These are phyloP conservation scores for Drosophila ercepeae DNA, from an alignment of 1,140 invertebrate species.

Conservation along the genomic window DNA sequence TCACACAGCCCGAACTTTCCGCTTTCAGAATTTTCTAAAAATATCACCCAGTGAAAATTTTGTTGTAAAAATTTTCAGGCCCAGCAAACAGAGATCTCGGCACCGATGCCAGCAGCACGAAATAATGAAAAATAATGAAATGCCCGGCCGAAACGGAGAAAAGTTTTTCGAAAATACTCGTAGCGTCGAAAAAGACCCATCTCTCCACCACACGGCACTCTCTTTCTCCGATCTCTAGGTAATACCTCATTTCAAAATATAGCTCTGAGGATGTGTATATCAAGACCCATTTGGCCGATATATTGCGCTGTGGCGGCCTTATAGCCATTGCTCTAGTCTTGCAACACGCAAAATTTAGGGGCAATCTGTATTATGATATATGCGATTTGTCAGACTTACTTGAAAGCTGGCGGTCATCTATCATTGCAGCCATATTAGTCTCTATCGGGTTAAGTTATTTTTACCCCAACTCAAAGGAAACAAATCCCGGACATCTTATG, in stretches of 20 bases:
- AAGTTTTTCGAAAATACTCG: conserved; percentile 44
- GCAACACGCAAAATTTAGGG: conserved; percentile 10
- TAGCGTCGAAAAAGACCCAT: conserved; percentile 23
- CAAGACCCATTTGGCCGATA: conserved; percentile 35
- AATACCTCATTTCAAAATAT: conserved; percentile 37
- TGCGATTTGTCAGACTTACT: conserved; percentile 18
- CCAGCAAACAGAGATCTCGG: conserved; percentile 29
- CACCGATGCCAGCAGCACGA: conserved; percentile 38
- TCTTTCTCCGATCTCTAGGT: background rate
- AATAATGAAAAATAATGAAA: conserved; percentile 57
- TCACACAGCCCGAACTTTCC: conserved; percentile 28
- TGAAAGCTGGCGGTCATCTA: conserved; percentile 11
- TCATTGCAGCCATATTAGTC: conserved; percentile 3
- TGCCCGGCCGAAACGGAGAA: conserved; percentile 29
- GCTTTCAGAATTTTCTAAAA: conserved; percentile 70
- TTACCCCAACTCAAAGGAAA: background rate
- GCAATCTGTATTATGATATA: conserved; percentile 5
- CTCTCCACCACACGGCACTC: conserved; percentile 10
- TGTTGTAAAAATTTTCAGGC: conserved; percentile 50
- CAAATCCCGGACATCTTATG: background rate
- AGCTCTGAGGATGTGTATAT: conserved; percentile 14
- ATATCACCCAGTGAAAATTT: conserved; percentile 74
- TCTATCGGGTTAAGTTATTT: background rate
- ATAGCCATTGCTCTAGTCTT: conserved; percentile 27
- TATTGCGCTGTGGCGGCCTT: conserved; percentile 13